These are phyloP conservation scores for Sigmodon hispidus DNA, from an alignment of 2,113 vertebrate genomes.

Conservation along the genomic window DNA sequence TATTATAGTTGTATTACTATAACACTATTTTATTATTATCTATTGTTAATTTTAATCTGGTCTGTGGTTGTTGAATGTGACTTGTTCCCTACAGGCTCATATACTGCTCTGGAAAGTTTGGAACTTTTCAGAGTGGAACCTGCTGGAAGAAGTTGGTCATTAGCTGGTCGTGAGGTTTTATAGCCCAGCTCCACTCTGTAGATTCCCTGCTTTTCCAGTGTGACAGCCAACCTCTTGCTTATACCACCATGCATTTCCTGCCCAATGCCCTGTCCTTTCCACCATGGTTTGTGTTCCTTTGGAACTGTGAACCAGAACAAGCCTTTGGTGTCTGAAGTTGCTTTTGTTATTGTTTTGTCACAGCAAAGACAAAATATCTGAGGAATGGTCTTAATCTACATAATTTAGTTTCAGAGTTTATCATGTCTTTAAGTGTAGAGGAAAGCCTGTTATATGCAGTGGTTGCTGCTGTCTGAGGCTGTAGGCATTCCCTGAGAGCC, in stretches of 20 bases:
- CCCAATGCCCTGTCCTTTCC: neutral
- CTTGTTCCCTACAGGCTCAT: neutral
- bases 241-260: neutral
- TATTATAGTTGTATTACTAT: neutral
- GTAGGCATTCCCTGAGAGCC: neutral
- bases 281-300: neutral
- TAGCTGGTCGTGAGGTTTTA: neutral
- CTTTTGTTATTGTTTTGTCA: neutral
- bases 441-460: neutral
- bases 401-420: neutral
- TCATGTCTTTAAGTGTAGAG: neutral
- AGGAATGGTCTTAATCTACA: neutral
- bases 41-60: neutral
- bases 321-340: neutral
- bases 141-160: neutral
- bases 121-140: too few relatives aligned
- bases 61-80: neutral
- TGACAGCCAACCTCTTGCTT: neutral
- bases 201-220: too few relatives aligned
- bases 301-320: neutral
- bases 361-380: neutral
- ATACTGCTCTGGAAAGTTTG: neutral
- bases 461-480: neutral
- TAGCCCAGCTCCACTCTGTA: neutral
- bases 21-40: neutral